Percentiles rank a stretch among this genome's conserved stretches.
phyloP scores from a whole-genome alignment of 2,888 invertebrate species.

The Carabus problematicus region DNA sequence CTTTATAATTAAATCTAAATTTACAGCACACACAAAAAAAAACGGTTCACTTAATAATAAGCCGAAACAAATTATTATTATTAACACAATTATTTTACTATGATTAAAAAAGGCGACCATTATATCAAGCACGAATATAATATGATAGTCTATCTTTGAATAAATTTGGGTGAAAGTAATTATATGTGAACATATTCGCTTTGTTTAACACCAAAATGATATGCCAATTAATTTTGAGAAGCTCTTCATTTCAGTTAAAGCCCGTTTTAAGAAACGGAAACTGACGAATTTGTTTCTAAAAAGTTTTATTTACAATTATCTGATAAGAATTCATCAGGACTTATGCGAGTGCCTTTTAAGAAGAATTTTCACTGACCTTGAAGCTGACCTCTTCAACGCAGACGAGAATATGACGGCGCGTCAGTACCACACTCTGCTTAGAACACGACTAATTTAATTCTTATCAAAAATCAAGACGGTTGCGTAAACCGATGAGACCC shows the following conservation, averaged over 20 bases:
- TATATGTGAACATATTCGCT: slow-evolving; percentile 18
- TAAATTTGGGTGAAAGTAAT: slow-evolving; percentile 31
- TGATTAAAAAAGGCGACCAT: neutral
- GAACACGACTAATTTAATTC: too few relatives aligned
- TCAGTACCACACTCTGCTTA: too few relatives aligned
- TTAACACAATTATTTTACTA: neutral
- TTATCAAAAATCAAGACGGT: too few relatives aligned
- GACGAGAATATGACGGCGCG: too few relatives aligned
- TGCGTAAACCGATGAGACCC: too few relatives aligned
- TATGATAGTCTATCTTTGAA: neutral
- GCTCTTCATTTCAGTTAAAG: neutral
- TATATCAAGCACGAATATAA: neutral
- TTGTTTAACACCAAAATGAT: slow-evolving; percentile 25
- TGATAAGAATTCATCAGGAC: too few relatives aligned
- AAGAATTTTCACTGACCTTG: too few relatives aligned
- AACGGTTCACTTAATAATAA: neutral
- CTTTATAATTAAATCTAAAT: neutral
- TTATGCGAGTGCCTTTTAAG: too few relatives aligned
- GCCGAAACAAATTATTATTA: neutral
- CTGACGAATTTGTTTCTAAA: too few relatives aligned
- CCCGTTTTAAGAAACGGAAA: neutral
- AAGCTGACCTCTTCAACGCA: too few relatives aligned
- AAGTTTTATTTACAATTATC: too few relatives aligned
- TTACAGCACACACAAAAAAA: neutral
- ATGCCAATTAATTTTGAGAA: slow-evolving; percentile 24